These are phyloP conservation scores for Anthonomus grandis DNA, from an alignment of 1,140 invertebrate genomes.

Conservation along the genomic window DNA sequence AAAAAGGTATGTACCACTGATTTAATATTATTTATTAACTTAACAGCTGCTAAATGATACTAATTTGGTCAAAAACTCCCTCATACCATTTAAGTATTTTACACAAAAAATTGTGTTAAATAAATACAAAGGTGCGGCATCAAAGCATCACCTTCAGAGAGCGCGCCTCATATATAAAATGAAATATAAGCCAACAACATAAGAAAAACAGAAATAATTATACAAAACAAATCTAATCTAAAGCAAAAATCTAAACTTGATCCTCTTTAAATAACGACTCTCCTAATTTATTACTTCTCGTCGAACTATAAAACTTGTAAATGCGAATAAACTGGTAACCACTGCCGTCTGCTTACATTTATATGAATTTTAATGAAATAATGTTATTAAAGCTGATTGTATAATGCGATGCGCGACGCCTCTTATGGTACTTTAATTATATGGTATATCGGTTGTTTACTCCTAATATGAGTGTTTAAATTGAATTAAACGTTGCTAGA, in stretches of 20 bases:
- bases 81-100: no score
- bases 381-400: constrained; percentile 26
- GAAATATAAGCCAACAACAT: no score
- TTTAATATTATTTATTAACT: no score
- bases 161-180: no score
- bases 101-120: no score
- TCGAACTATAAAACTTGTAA: constrained; percentile 8
- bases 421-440: constrained; percentile 26
- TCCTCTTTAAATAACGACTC: constrained; percentile 18
- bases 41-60: no score
- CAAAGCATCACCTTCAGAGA: no score
- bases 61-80: no score
- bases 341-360: constrained; percentile 14
- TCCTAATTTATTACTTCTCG: background rate
- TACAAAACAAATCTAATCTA: no score
- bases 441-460: constrained; percentile 19
- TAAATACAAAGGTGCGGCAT: no score
- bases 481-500: constrained; percentile 26
- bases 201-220: no score
- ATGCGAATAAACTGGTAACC: constrained; percentile 14
- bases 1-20: no score
- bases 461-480: constrained; percentile 24
- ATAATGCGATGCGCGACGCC: constrained; percentile 16
- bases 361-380: constrained; percentile 28
- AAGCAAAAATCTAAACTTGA: constrained; percentile 13